Base-by-base conservation (phyloP, 1,140 invertebrate genomes). In the Rhyzopertha dominica region DNA sequence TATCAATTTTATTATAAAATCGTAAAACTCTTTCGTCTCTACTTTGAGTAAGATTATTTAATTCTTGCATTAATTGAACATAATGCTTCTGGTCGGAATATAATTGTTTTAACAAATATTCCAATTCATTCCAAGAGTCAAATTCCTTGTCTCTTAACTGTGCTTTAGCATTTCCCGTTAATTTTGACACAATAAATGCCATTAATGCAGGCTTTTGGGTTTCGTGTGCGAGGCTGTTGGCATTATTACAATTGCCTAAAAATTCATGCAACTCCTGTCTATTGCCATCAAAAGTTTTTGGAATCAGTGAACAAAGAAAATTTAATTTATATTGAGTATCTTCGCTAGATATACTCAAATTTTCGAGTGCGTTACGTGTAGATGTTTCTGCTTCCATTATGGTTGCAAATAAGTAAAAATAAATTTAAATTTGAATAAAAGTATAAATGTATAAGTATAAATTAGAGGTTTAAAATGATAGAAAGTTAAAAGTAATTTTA, bases 191-290 rank as follows among this genome's bases (percentile, higher is more conserved):
- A n/a, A 50, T 39, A 39, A 39, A 34, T 20, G 28, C 26, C 16
- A 50, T 46, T 12, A 50, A 12, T 25, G 22, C n/a, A 10, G 23
- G 23, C 25, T 46, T 50, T 22, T 25, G 16, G 24, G 13, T 22
- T 28, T 38, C 9, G 26, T 9, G 18, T 17, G 25, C 13, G n/a
- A 47, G 10, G 19, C 38, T 20, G 16, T 37, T 16, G 8, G 49
- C 49, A 28, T 35, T 47, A 20, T 47, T 32, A 12, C 49, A 51
- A 34, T 51, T 51, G 12, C 38, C 30, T n/a, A 47, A 35, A 23
- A 51, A 51, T 41, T 51, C 43, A 41, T 40, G 35, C 9, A 25
- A 37, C 18, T 51, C 34, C 9, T 23, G 12, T 32, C 39, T 30
- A 16, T 37, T 32, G 17, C 43, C 48, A 34, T 45, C 42, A 40